Percentiles rank a stretch among this genome's conserved stretches.
Conservation (phyloP, 1,140 invertebrate genomes). For the Magallana ariakensis region DNA sequence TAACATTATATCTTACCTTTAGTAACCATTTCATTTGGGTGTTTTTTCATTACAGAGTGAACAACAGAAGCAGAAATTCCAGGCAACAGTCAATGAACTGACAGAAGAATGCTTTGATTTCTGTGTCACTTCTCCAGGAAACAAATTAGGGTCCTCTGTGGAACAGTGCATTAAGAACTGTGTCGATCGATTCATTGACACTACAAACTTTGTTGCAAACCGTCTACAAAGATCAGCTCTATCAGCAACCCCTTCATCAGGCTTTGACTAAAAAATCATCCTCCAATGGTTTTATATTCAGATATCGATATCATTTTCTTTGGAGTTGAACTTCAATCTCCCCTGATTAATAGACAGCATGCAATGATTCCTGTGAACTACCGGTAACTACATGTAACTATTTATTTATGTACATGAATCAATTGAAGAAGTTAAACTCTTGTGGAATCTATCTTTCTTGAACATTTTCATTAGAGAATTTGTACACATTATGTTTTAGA, state of each 20-base stretch:
- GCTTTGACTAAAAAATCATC: not conserved
- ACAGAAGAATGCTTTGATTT: slow-evolving; percentile 97
- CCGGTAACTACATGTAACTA: no score
- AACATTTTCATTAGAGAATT: no score
- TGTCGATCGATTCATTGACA: slow-evolving; percentile 95
- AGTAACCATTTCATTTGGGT: no score
- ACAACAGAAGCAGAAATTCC: slow-evolving; percentile 92
- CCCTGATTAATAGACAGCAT: no score
- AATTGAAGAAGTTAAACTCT: no score
- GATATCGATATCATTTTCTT: no score
- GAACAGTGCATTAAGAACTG: slow-evolving; percentile 95
- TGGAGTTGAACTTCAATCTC: no score
- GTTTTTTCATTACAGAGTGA: slow-evolving; percentile 88
- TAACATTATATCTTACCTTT: no score
- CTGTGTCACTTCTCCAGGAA: slow-evolving; percentile 92
- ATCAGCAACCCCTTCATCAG: not conserved
- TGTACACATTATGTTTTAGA: no score
- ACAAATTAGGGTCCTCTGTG: slow-evolving; percentile 91
- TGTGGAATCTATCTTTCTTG: no score
- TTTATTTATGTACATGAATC: no score
- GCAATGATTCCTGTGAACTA: no score
- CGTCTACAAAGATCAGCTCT: slow-evolving; percentile 52
- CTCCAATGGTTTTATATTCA: not conserved
- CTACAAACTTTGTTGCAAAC: slow-evolving; percentile 69
- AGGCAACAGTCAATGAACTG: slow-evolving; percentile 86